A percentile compares a stretch with the other conserved stretches of the same genome.
Evolutionary conservation across 2,797 vertebrate species (phyloP).

Genomic region (Nyctalus aviator): DNA sequence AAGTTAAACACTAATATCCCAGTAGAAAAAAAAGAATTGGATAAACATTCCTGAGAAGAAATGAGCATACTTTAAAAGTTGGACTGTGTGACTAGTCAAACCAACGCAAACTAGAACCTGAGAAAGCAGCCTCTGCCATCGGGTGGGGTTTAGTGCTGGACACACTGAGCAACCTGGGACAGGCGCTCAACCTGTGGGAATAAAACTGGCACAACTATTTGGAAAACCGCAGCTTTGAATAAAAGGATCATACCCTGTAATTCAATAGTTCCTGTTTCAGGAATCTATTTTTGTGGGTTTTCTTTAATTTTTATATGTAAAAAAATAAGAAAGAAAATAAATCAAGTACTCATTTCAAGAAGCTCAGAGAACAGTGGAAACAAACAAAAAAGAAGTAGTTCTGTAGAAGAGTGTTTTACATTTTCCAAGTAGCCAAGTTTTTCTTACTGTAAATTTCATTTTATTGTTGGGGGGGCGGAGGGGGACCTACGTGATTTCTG

Average conservation of each 20-base stretch:
- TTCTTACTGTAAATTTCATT: constrained; percentile 18
- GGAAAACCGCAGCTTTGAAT: background rate
- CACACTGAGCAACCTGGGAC: background rate
- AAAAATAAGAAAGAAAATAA: constrained; percentile 51
- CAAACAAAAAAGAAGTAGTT: constrained; percentile 50
- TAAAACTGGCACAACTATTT: background rate
- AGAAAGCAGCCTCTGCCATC: background rate
- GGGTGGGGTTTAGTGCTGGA: background rate
- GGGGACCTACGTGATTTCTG: background rate
- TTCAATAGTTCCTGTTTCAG: constrained; percentile 11
- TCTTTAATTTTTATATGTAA: constrained; percentile 27
- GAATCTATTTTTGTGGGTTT: background rate
- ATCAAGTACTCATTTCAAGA: constrained; percentile 53
- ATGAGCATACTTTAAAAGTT: constrained; percentile 50
- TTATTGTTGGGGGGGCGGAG: background rate
- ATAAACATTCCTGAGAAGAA: constrained; percentile 64
- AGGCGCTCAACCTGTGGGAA: background rate
- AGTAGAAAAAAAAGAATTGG: constrained; percentile 54
- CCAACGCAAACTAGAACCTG: constrained; percentile 17
- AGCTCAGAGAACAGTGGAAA: constrained; percentile 41
- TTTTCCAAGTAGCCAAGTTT: constrained; percentile 11
- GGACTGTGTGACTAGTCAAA: constrained; percentile 44
- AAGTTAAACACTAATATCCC: constrained; percentile 59
- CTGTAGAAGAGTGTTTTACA: background rate
- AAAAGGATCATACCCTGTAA: background rate